phyloP scores from a whole-genome alignment of 2,797 vertebrate species.

The Enteromius paludinosus region DNA sequence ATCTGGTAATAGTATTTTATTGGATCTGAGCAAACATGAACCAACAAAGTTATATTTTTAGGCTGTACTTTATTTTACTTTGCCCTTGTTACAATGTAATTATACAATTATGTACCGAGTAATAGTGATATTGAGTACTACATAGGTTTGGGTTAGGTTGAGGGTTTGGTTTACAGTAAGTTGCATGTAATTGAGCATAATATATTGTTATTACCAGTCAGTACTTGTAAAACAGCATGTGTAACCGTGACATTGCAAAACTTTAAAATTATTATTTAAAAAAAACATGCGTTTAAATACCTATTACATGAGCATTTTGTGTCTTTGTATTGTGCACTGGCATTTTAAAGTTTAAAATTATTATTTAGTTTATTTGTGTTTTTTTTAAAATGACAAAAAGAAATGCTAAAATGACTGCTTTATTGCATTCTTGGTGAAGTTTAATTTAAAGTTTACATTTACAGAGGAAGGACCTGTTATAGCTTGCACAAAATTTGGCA shows the following conservation, averaged over 20 bases:
- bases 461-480: conserved; percentile 8
- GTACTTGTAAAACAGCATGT: not conserved
- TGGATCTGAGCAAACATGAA: not conserved
- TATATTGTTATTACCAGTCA: not conserved
- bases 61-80: not conserved
- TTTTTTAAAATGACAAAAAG: not conserved
- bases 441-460: not conserved
- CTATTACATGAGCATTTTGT: not conserved
- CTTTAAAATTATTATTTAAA: not conserved
- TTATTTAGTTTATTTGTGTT: not conserved
- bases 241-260: not conserved
- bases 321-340: not conserved
- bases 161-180: not conserved
- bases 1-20: not conserved
- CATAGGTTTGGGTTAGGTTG: not conserved
- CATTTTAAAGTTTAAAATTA: not conserved
- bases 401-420: not conserved
- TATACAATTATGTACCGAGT: not conserved
- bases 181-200: not conserved
- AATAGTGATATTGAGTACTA: not conserved
- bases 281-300: not conserved
- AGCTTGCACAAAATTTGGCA: conserved; percentile 39
- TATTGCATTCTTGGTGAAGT: not conserved
- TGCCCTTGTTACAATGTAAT: not conserved
- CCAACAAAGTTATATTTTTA: not conserved